These are phyloP conservation scores for Catharus ustulatus DNA, from an alignment of 2,797 vertebrate species.

Conservation along the genomic window DNA sequence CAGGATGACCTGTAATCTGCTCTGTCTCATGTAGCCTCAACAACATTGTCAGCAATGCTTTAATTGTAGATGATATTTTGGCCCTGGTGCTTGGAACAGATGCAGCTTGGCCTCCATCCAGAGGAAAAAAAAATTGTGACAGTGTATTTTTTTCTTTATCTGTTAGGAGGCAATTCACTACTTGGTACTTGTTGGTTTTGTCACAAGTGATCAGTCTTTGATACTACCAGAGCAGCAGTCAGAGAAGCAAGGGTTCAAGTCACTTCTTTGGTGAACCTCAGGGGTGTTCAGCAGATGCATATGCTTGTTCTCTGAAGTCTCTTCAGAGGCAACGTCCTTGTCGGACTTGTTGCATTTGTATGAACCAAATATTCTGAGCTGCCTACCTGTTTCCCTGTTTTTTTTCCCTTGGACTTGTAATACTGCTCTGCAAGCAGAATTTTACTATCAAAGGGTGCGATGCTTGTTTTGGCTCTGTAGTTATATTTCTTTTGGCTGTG, in stretches of 20 bases:
- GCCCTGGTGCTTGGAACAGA: slow-evolving; percentile 16
- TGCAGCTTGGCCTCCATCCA: slow-evolving; percentile 14
- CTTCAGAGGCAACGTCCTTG: not conserved
- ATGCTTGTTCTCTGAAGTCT: not conserved
- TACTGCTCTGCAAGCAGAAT: not conserved
- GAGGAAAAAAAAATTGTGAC: not conserved
- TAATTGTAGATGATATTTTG: slow-evolving; percentile 46
- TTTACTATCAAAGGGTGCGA: not conserved
- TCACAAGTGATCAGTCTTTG: not conserved
- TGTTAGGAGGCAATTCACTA: not conserved
- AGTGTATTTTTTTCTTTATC: not conserved
- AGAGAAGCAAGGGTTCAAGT: not conserved
- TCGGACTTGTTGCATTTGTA: not conserved
- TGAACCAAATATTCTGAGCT: not conserved
- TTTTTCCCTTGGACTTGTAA: not conserved
- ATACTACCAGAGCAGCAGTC: not conserved
- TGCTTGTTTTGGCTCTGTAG: slow-evolving; percentile 15
- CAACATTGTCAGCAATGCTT: slow-evolving; percentile 1
- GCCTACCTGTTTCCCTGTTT: not conserved
- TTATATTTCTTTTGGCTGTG: slow-evolving; percentile 6
- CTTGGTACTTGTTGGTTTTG: slow-evolving; percentile 8
- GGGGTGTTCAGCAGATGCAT: not conserved
- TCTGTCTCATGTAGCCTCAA: not conserved
- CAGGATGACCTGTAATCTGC: slow-evolving; percentile 31
- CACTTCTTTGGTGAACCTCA: not conserved